Evolutionary conservation across 2,888 invertebrate species (phyloP).

Genomic region (Gryllus longicercus): DNA sequence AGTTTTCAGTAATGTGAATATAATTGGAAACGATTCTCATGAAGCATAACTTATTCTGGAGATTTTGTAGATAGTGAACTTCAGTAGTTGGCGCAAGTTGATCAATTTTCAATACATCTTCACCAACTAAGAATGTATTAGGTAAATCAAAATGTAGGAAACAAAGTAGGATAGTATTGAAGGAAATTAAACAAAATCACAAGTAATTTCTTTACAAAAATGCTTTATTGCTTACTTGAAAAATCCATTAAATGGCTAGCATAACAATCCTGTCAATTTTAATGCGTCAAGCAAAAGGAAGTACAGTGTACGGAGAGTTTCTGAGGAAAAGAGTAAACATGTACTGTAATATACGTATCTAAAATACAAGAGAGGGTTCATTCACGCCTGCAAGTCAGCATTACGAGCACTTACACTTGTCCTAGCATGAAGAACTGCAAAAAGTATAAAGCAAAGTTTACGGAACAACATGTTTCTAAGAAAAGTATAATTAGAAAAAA

Average conservation of each 20-base stretch:
- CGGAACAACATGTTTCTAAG: not conserved
- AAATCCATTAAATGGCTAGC: slow-evolving; percentile 4
- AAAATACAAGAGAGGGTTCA: too few relatives aligned
- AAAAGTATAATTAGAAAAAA: not conserved
- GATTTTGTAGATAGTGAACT: too few relatives aligned
- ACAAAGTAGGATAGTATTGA: not conserved
- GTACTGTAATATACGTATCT: too few relatives aligned
- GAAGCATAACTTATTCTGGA: too few relatives aligned
- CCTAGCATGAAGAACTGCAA: too few relatives aligned
- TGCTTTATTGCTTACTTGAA: slow-evolving; percentile 17
- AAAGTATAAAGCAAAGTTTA: not conserved
- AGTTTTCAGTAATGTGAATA: too few relatives aligned
- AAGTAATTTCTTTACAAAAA: not conserved
- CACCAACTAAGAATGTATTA: too few relatives aligned
- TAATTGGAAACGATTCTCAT: too few relatives aligned
- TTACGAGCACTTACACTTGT: too few relatives aligned
- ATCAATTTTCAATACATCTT: too few relatives aligned
- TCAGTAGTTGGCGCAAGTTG: too few relatives aligned
- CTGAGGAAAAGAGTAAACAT: not conserved
- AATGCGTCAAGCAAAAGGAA: not conserved
- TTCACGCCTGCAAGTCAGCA: too few relatives aligned
- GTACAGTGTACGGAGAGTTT: not conserved
- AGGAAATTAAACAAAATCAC: not conserved
- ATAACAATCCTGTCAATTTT: not conserved
- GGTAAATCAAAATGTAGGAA: not conserved